phyloP scores from a whole-genome alignment of 2,113 vertebrate species.

The Sebastes fasciatus region DNA sequence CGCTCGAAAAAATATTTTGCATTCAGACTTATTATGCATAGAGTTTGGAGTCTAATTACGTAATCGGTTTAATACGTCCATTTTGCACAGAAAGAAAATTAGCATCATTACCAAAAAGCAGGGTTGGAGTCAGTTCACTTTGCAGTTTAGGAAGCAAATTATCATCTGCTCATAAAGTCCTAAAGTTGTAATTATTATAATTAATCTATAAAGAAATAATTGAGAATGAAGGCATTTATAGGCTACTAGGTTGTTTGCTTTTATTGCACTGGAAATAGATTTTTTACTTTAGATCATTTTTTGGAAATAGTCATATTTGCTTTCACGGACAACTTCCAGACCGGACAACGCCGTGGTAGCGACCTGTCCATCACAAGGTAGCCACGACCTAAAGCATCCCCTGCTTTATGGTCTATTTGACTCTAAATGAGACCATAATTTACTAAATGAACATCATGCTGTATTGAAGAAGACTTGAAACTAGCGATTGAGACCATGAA shows the following conservation, averaged over 20 bases:
- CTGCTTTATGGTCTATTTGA: too few species aligned
- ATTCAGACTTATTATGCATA: constrained; percentile 22
- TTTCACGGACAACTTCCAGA: neutral
- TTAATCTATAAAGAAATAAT: constrained; percentile 17
- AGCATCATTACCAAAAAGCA: constrained; percentile 37
- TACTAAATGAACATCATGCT: too few species aligned
- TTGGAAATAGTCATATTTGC: neutral
- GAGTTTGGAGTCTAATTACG: constrained; percentile 45
- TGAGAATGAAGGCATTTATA: constrained; percentile 11
- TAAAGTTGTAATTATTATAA: constrained; percentile 47
- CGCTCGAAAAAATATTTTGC: neutral
- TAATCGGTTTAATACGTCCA: constrained; percentile 29
- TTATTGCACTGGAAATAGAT: neutral
- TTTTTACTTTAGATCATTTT: neutral
- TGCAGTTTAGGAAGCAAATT: constrained; percentile 37
- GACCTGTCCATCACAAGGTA: too few species aligned
- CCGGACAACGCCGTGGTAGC: too few species aligned
- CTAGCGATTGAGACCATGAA: too few species aligned
- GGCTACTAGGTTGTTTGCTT: too few species aligned
- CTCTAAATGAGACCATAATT: too few species aligned
- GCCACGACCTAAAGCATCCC: too few species aligned
- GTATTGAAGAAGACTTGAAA: too few species aligned
- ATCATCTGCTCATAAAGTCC: constrained; percentile 22
- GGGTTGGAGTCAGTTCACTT: constrained; percentile 8
- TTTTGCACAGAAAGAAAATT: constrained; percentile 17